These are phyloP conservation scores for Vanessa atalanta DNA, from an alignment of 1,140 invertebrate genomes.

Conservation along the genomic window DNA sequence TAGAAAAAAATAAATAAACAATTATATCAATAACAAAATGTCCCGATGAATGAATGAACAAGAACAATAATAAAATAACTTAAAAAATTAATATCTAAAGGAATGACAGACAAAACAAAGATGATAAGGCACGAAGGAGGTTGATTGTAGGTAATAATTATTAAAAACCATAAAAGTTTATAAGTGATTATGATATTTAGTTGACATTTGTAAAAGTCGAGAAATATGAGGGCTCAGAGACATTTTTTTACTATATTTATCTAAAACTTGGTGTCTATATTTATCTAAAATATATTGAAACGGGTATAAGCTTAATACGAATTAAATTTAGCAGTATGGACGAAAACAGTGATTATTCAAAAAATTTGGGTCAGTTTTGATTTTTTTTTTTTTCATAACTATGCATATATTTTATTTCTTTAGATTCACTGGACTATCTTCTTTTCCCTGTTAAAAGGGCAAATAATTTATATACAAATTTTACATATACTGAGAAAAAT, in stretches of 20 bases:
- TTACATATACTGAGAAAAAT: neutral
- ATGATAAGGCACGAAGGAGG: no score
- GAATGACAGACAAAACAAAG: no score
- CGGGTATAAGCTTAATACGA: neutral
- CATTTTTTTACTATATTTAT: neutral
- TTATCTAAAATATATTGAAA: neutral
- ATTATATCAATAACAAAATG: no score
- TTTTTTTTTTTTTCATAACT: constrained; percentile 41
- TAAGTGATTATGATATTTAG: no score
- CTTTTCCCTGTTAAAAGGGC: constrained; percentile 52
- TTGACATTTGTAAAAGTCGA: neutral
- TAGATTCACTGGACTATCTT: constrained; percentile 60
- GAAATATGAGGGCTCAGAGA: neutral
- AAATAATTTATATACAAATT: neutral
- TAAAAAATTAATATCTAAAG: no score
- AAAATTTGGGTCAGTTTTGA: constrained; percentile 47
- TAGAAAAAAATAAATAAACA: no score
- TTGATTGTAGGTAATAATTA: no score
- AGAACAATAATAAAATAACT: no score
- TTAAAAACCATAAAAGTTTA: no score
- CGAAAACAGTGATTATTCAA: constrained; percentile 36
- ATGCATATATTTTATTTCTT: constrained; percentile 41
- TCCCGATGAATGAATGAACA: no score
- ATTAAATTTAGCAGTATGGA: constrained; percentile 41
- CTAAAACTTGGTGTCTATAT: neutral